Evolutionary conservation across 2,797 vertebrate genomes (phyloP).

Genomic region (Rhadinocentrus ornatus): DNA sequence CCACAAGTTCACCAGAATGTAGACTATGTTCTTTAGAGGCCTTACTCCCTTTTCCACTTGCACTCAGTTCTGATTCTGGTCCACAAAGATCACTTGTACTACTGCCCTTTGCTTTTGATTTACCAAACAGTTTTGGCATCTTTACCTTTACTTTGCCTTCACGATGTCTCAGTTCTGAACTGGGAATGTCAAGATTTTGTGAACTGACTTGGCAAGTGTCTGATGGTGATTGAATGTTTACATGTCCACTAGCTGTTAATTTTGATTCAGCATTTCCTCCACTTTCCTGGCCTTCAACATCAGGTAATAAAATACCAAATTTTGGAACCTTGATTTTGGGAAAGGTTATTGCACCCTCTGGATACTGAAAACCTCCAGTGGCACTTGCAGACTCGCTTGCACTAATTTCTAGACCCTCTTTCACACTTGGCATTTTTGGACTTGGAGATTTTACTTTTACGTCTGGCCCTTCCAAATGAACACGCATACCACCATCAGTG

Average conservation of each 20-base stretch:
- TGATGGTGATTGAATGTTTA: slow-evolving; percentile 62
- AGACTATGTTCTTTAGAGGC: slow-evolving; percentile 82
- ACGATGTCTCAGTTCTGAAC: slow-evolving; percentile 81
- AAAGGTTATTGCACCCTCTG: slow-evolving; percentile 85
- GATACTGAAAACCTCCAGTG: slow-evolving; percentile 69
- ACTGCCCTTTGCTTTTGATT: slow-evolving; percentile 87
- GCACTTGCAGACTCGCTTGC: slow-evolving; percentile 51
- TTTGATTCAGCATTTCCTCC: slow-evolving; percentile 83
- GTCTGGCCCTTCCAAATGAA: slow-evolving; percentile 67
- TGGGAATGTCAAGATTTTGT: slow-evolving; percentile 77
- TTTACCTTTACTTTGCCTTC: slow-evolving; percentile 89
- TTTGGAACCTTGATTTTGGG: slow-evolving; percentile 91
- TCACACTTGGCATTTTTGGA: slow-evolving; percentile 68
- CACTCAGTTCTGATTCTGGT: slow-evolving; percentile 73
- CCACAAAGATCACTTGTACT: slow-evolving; percentile 78
- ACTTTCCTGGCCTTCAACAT: slow-evolving; percentile 79
- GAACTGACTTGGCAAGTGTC: slow-evolving; percentile 57
- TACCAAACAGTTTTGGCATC: slow-evolving; percentile 92
- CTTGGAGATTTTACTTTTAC: slow-evolving; percentile 67
- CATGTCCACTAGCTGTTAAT: slow-evolving; percentile 52
- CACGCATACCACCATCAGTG: slow-evolving; percentile 46
- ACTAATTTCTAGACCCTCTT: slow-evolving; percentile 54
- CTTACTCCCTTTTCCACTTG: slow-evolving; percentile 82
- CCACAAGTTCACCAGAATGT: slow-evolving; percentile 78
- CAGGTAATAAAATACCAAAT: slow-evolving; percentile 84